Percentiles rank a stretch among this genome's conserved stretches.
These are phyloP conservation scores for Kryptolebias marmoratus DNA, from an alignment of 2,113 vertebrate species.

Conservation along the genomic window DNA sequence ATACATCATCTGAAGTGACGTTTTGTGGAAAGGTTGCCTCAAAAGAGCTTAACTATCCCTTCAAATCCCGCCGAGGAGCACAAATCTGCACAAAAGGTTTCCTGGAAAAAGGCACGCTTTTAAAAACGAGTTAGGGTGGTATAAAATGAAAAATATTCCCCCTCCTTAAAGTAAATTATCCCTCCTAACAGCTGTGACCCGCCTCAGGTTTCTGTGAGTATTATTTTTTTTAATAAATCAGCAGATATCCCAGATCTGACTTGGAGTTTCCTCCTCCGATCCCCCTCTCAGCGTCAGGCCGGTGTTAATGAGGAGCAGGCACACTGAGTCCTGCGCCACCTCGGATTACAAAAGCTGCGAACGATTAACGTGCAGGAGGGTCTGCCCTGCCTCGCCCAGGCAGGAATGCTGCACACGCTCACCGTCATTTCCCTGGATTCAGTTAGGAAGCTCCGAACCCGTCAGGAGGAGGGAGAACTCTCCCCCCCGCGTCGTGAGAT, in stretches of 20 bases:
- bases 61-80: no score
- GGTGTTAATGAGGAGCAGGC: slow-evolving; percentile 72
- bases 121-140: no score
- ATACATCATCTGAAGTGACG: no score
- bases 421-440: slow-evolving; percentile 68
- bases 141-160: no score
- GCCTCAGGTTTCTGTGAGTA: neutral
- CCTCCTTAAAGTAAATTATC: no score
- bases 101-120: no score
- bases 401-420: slow-evolving; percentile 59
- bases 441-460: slow-evolving; percentile 69
- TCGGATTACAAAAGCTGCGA: slow-evolving; percentile 74
- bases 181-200: no score
- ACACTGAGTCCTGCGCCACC: slow-evolving; percentile 56
- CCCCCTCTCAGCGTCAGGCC: slow-evolving; percentile 41
- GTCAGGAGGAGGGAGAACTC: slow-evolving; percentile 50
- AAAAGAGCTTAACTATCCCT: no score
- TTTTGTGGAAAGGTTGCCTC: no score
- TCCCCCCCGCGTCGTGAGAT: neutral
- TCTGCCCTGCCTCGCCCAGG: slow-evolving; percentile 53
- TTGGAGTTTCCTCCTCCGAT: slow-evolving; percentile 38
- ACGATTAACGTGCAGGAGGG: slow-evolving; percentile 70
- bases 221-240: slow-evolving; percentile 49
- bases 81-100: no score
- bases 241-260: slow-evolving; percentile 64